phyloP scores from a whole-genome alignment of 2,888 invertebrate genomes.

The Erebia ligea region DNA sequence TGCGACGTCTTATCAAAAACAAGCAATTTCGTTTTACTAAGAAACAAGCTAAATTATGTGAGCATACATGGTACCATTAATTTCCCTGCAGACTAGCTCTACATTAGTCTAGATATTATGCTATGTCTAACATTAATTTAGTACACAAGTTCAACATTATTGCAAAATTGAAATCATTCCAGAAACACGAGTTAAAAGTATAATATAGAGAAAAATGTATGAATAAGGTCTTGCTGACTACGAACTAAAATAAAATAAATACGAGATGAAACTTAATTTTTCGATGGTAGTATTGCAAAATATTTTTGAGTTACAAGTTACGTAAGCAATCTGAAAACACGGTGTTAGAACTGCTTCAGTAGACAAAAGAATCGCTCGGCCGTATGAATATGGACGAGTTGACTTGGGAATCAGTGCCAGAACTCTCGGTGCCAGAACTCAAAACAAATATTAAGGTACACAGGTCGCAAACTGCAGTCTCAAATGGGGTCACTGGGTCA shows the following conservation, averaged over 20 bases:
- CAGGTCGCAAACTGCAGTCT: constrained; percentile 70
- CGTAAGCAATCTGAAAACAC: constrained; percentile 25
- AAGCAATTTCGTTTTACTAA: neutral
- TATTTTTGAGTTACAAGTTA: constrained; percentile 15
- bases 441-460: constrained; percentile 72
- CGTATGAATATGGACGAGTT: constrained; percentile 66
- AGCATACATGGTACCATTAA: constrained; percentile 19
- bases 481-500: constrained; percentile 77
- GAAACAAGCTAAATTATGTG: constrained; percentile 12
- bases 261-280: neutral
- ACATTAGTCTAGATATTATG: neutral
- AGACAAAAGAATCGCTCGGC: constrained; percentile 40
- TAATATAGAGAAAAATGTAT: neutral
- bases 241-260: neutral
- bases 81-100: constrained; percentile 19
- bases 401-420: constrained; percentile 49
- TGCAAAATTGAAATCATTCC: neutral
- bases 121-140: constrained; percentile 1
- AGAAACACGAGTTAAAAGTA: neutral
- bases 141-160: neutral
- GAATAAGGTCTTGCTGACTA: neutral
- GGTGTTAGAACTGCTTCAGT: constrained; percentile 23
- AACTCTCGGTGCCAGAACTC: constrained; percentile 68
- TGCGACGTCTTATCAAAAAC: neutral
- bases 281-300: neutral